Conservation (phyloP, 2,797 vertebrate genomes). For the Hozukius guyotensis region DNA sequence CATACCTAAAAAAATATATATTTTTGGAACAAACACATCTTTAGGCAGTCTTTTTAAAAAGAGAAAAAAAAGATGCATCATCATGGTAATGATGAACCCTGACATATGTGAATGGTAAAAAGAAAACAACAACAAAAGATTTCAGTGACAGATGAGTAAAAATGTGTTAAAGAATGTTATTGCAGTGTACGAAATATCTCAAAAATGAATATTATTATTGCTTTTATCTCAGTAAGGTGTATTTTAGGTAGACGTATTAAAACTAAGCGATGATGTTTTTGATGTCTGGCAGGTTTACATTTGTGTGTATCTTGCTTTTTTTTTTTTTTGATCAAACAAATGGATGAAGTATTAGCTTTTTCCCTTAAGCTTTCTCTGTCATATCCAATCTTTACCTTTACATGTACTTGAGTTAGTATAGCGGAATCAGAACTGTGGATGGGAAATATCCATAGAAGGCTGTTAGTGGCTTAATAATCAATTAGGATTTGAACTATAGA, state of each 20-base stretch:
- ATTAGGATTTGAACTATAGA: slow-evolving; percentile 64
- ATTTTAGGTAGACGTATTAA: slow-evolving; percentile 84
- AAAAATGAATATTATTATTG: slow-evolving; percentile 83
- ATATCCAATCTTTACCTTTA: slow-evolving; percentile 69
- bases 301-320: slow-evolving; percentile 80
- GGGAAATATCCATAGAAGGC: slow-evolving; percentile 61
- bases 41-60: slow-evolving; percentile 64
- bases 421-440: slow-evolving; percentile 68
- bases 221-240: slow-evolving; percentile 85
- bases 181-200: slow-evolving; percentile 89
- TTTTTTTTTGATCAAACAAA: slow-evolving; percentile 78
- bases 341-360: slow-evolving; percentile 87
- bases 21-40: slow-evolving; percentile 51
- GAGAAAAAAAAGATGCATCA: slow-evolving; percentile 69
- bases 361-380: slow-evolving; percentile 77
- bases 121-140: slow-evolving; percentile 56
- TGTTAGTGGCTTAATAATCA: slow-evolving; percentile 71
- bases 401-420: slow-evolving; percentile 72
- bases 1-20: slow-evolving; percentile 44
- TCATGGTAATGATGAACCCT: slow-evolving; percentile 83
- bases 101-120: slow-evolving; percentile 87
- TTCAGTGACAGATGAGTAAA: slow-evolving; percentile 72
- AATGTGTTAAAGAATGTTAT: slow-evolving; percentile 82
- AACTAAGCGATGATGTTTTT: slow-evolving; percentile 80
- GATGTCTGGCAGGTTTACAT: slow-evolving; percentile 85